Evolutionary conservation across 2,113 vertebrate genomes (phyloP), one percentile per base, ranked within the genome.

Genomic region (Petrocephalus microphthalmus): DNA sequence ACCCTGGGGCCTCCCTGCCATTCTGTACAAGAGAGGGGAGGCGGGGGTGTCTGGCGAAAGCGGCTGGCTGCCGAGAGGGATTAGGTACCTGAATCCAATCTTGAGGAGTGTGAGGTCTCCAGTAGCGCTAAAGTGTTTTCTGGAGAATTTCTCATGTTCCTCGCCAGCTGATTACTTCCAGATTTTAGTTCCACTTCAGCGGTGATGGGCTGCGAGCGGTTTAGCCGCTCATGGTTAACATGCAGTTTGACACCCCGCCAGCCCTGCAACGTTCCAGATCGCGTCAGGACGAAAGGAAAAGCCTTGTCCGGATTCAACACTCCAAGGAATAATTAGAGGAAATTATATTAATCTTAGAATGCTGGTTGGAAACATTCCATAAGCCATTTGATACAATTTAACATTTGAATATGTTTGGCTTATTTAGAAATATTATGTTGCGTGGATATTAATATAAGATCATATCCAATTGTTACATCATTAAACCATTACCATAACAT

Each of bases 101-200:
- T 96, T 95, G 94, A 97, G 95, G 94, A 96, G 96, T 93, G 94
- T 19, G 95, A 95, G 95, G 95, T 95, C 95, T 99, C 97, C 97
- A 97, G 97, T 97, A 96, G 97, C 19, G 96, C 95, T 97, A 96
- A 98, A 97, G 96, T 98, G 96, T 96, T 96, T 97, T 97, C 95
- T 96, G 92, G 96, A 97, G 96, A 97, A 97, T 97, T 97, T 98
- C 96, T 98, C 96, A 95, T 97, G 96, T 96, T 97, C 97, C 94
- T 94, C 92, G 95, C 95, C 96, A 95, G 95, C 96, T 98, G 98
- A 99, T 99, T 99, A 98, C 97, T 99, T 99, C 97, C 97, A 99
- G 97, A 98, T 98, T 98, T 99, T 99, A 98, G 95, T 99, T 98
- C 97, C 97, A 97, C 95, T 83, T 95, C 96, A 96, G 94, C 91